Base-by-base conservation (phyloP, 2,113 vertebrate species). In the Ophthalmolycus amberensis region DNA sequence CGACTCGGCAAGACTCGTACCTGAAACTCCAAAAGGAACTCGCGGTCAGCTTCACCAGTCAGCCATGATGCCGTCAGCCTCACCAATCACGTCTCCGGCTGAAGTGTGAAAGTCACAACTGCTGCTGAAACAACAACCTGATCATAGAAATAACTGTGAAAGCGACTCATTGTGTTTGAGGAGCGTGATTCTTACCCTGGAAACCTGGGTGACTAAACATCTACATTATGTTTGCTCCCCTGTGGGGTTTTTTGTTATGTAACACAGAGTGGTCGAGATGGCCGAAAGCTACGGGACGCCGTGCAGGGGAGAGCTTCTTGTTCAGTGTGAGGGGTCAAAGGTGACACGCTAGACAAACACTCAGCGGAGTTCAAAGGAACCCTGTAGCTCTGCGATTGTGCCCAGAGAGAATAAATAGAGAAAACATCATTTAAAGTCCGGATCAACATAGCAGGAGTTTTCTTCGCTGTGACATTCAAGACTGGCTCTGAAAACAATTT, bases 351-450 rank as follows among this genome's bases (percentile, higher is more conserved):
- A 37, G 66, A 64, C 79, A 59, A 89, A 42, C 32, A 67, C 64
- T 81, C 40, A 32, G 54, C 2, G 29, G 32, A 58, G 59, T 42
- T 77, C 66, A 78, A 60, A 56, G 48, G 50, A 20, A 79, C 77
- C 74, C 34, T 87, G 75, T 38, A 46, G 48, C 37, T 85, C 44
- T 58, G 76, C 67, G 52, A 56, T 42, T 83, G 52, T 64, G 32
- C 34, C 68, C 46, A 25, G 16, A 60, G 62, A 72, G 63, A 76
- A 82, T 62, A 85, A 80, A 87, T 85, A 87, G 38, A 90, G 77
- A 77, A 88, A 84, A 52, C 27, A 68, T 65, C 2, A 82, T 85
- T 76, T 38, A 60, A 66, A 42, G 38, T 75, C 74, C 75, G 73
- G 80, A 72, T 83, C 44, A 65, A 62, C 60, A 66, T 0, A 40